Evolutionary conservation across 2,888 invertebrate species (phyloP).

Genomic region (Hemaris fuciformis): DNA sequence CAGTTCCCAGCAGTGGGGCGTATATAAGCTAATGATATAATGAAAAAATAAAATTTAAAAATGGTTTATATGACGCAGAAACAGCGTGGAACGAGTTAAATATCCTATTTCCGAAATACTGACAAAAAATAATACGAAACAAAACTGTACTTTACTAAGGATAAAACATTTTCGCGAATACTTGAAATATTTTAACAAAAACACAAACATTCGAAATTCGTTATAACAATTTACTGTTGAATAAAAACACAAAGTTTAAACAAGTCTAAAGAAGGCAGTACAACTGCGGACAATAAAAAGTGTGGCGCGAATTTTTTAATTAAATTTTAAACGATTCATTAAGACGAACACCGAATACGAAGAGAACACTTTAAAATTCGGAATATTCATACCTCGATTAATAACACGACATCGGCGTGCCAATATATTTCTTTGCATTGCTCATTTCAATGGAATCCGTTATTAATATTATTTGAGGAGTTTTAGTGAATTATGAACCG

Average conservation of each 20-base stretch:
- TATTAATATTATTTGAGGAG: slow-evolving; percentile 31
- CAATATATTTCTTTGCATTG: slow-evolving; percentile 30
- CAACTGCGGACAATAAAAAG: background rate
- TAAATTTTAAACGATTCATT: slow-evolving; percentile 19
- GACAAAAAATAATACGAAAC: background rate
- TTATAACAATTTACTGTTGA: background rate
- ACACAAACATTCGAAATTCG: background rate
- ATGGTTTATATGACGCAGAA: too few species aligned
- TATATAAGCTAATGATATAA: too few species aligned
- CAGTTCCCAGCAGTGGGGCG: too few species aligned
- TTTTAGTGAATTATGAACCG: background rate
- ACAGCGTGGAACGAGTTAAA: too few species aligned
- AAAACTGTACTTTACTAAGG: background rate
- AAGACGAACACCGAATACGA: slow-evolving; percentile 18
- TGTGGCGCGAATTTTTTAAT: slow-evolving; percentile 10
- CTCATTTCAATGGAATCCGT: slow-evolving; percentile 29
- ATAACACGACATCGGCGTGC: slow-evolving; percentile 25
- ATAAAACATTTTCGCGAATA: background rate
- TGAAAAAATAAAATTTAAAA: too few species aligned
- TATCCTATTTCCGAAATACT: background rate
- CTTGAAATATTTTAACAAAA: background rate
- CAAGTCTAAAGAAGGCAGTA: background rate
- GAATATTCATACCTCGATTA: slow-evolving; percentile 30
- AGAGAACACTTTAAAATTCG: slow-evolving; percentile 25
- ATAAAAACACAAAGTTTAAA: background rate